Base-by-base conservation (phyloP, 64 coral and sea anemone species). In the Hydrozoanthus tunicans region DNA sequence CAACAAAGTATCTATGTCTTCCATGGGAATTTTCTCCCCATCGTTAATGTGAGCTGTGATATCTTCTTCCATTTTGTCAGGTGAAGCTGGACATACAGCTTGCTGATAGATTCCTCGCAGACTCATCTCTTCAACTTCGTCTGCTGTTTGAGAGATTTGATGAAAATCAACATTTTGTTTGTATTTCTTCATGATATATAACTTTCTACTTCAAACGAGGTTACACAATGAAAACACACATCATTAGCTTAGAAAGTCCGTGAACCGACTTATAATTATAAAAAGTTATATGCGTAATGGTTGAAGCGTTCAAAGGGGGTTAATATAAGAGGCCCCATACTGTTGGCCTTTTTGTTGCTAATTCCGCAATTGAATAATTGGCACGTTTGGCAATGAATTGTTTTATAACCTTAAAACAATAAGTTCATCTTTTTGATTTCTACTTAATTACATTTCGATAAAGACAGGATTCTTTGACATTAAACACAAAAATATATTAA, bases 71-170 rank as follows among this genome's bases (percentile, higher is more conserved):
- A 20, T 59, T 73, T 74, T 26, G 9, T 75, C 68, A 6, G 7
- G 5, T 12, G 67, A 69, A 32, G 84, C 68, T 24, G 84, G 84
- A 25, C 84, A 51, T 4, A 88, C 68, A 1, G 69, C 69, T 10
- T 71, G 67, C 5, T 26, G 67, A 3, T 51, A 11, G 6, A 88
- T n/a, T 69, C 67, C 55, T 32, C 53, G 73, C 25, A 74, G 11
- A 73, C 69, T 74, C 20, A 88, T 88, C 14, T 10, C 84, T 88
- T 60, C 10, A 4, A 24, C 13, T 88, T 88, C 68, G 60, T 59
- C 68, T 88, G 68, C 27, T 53, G 27, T 32, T 14, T 26, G 74
- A 7, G 57, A 51, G 32, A 73, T 61, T 72, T 17, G 24, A 17
- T 88, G 58, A 15, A 24, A 61, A 59, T 62, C 15, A 61, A 10